Evolutionary conservation across 2,797 vertebrate genomes (phyloP).

Genomic region (Dermochelys coriacea): DNA sequence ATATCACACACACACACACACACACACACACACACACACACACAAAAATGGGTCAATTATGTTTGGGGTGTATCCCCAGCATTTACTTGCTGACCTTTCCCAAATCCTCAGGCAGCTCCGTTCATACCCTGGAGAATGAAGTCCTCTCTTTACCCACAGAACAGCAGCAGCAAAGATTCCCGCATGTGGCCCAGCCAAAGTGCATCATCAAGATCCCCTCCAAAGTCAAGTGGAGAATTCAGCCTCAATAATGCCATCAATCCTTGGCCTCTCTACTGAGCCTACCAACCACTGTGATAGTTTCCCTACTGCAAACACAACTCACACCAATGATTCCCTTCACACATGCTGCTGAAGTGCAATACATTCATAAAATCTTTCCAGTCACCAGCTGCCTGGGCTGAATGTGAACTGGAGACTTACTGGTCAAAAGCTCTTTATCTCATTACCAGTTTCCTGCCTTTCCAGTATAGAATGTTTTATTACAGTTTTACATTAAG

Average conservation of each 20-base stretch:
- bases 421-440: background rate
- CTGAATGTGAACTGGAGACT: background rate
- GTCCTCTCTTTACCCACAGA: background rate
- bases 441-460: background rate
- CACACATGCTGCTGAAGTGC: background rate
- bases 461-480: background rate
- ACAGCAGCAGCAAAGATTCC: background rate
- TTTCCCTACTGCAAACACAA: background rate
- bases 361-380: no score
- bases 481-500: background rate
- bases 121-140: background rate
- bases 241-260: background rate
- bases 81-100: background rate
- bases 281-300: background rate
- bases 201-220: background rate
- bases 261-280: background rate
- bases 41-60: background rate
- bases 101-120: background rate
- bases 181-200: background rate
- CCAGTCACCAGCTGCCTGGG: fast-evolving
- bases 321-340: background rate
- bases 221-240: background rate
- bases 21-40: background rate
- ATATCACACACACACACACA: fast-evolving
- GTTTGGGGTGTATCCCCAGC: background rate